phyloP scores from a whole-genome alignment of 1,140 invertebrate genomes.

The Antheraea pernyi region DNA sequence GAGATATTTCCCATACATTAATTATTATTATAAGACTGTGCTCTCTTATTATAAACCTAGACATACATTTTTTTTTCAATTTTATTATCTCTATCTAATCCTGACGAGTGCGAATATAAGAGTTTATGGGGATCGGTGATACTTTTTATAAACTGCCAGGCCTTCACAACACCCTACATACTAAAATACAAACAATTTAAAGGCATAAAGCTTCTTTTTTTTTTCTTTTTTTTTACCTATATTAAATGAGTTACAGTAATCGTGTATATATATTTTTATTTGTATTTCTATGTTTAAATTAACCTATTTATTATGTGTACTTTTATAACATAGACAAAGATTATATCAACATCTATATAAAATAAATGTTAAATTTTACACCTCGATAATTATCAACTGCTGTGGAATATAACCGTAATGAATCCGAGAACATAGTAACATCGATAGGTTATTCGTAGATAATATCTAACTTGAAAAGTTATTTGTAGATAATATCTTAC shows the following conservation, averaged over 20 bases:
- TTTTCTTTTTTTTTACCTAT: constrained; percentile 68
- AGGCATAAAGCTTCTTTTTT: constrained; percentile 73
- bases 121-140: constrained; percentile 36
- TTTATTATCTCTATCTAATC: constrained; percentile 58
- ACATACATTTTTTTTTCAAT: constrained; percentile 52
- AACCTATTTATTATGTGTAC: constrained; percentile 65
- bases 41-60: constrained; percentile 27
- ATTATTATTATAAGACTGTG: constrained; percentile 32
- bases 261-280: constrained; percentile 79
- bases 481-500: no score
- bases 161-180: constrained; percentile 52
- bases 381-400: not conserved
- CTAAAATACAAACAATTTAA: constrained; percentile 74
- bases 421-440: not conserved
- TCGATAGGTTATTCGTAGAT: no score
- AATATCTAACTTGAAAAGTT: no score
- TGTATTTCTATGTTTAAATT: constrained; percentile 64
- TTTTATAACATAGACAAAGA: constrained; percentile 71
- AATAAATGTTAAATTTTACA: constrained; percentile 23
- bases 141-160: constrained; percentile 44
- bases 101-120: constrained; percentile 60
- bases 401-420: not conserved
- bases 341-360: constrained; percentile 70
- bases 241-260: constrained; percentile 70
- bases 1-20: not conserved